A percentile compares a stretch with the other conserved stretches of the same genome.
Evolutionary conservation across 2,113 vertebrate genomes (phyloP).

Genomic region (Leptobrachium leishanense): DNA sequence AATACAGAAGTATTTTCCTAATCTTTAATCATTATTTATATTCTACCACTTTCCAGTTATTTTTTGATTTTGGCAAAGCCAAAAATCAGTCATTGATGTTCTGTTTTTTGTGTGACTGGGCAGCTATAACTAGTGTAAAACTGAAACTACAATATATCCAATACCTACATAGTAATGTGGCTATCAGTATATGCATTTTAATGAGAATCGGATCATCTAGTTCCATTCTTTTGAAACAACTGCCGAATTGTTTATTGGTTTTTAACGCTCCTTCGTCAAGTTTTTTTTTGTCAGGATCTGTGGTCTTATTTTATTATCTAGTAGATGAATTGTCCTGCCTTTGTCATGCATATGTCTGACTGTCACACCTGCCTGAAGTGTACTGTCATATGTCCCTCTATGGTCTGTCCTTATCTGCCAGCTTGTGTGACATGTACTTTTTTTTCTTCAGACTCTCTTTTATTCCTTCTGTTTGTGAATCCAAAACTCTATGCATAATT

Average conservation of each 20-base stretch:
- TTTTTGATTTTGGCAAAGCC: too few species aligned
- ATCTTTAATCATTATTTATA: too few species aligned
- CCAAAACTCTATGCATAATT: conserved; percentile 41
- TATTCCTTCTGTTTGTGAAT: conserved; percentile 31
- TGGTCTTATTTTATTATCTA: background rate
- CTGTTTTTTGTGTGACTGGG: too few species aligned
- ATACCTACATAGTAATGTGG: too few species aligned
- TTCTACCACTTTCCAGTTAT: too few species aligned
- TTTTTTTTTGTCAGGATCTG: background rate
- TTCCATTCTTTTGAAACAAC: too few species aligned
- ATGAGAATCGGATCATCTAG: too few species aligned
- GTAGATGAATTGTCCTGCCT: conserved; percentile 1
- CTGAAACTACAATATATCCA: too few species aligned
- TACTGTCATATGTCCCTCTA: conserved; percentile 14
- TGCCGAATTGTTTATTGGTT: background rate
- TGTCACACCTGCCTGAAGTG: conserved; percentile 10
- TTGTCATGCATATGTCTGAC: conserved; percentile 1
- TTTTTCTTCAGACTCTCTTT: conserved; percentile 11
- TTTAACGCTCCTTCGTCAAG: background rate
- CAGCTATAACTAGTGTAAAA: too few species aligned
- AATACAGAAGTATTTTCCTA: too few species aligned
- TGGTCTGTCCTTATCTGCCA: conserved; percentile 41
- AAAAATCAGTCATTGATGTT: too few species aligned
- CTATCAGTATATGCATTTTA: too few species aligned
- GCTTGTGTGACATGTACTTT: conserved; percentile 16